Base-by-base conservation (phyloP, 1,140 invertebrate species). In the Danaus melanippus region DNA sequence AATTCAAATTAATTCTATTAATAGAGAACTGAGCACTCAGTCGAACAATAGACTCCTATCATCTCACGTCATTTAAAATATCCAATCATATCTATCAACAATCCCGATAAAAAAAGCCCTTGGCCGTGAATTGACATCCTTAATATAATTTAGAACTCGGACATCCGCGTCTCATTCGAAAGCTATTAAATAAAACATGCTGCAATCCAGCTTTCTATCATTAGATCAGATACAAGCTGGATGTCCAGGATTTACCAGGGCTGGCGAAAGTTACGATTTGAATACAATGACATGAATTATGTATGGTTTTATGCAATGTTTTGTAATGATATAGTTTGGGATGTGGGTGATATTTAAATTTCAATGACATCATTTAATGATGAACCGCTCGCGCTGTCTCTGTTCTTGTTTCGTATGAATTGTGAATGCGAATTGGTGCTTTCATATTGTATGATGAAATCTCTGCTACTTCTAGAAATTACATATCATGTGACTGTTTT, bases 241-340 rank as follows among this genome's bases (percentile, higher is more conserved):
- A 53, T 53, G 52, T 57, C 62, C 67, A 58, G 62, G 69, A 50
- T 60, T 65, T 54, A 49, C 46, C 53, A 52, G 67, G 71, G 75
- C 76, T 74, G 75, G 77, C 75, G 77, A 78, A 78, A 80, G 77
- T 77, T 59, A 46, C 49, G 60, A 80, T 80, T 80, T 76, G 74
- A 79, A 79, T 79, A 79, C 76, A 79, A 79, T 76, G 66, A 56
- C 58, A 62, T 81, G 76, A 79, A 81, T 81, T 70, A 80, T 79
- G 58, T 59, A 64, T 64, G 64, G 74, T 72, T 79, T 79, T 74
- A 76, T 79, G 74, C 71, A 76, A 74, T 56, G 40, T 59, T 69
- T 74, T 67, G 58, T 71, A 71, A 74, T 71, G 64, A 69, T 75
- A 70, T 60, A 58, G 56, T 70, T 61, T 46, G 46, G 53, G 15